Evolutionary conservation across 2,888 invertebrate species (phyloP), one percentile per base, ranked within the genome.

Genomic region (Camptogramma bilineatum): DNA sequence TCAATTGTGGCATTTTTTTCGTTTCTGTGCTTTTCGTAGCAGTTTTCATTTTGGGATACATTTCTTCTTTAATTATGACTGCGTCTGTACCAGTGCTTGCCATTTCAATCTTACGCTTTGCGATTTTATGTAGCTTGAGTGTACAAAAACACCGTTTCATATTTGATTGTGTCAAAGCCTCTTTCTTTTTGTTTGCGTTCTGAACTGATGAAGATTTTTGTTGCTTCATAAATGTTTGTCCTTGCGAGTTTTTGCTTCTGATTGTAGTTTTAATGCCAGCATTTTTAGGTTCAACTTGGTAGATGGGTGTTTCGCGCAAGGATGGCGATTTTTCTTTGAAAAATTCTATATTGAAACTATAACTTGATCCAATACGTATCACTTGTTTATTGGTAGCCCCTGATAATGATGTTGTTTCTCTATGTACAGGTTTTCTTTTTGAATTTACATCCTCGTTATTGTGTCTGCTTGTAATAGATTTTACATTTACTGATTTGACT

Each of bases 401-500:
- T 16, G 55, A n/a, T 4, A 19, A 44, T 34, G 42, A 51, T 62
- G 31, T 51, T 2, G 28, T 53, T 42, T 53, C 39, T 48, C 39
- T 34, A 16, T 48, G 48, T 19, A 24, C 18, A 8, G 18, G 48
- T 19, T 10, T 28, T 1, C 18, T 50, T 62, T 46, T 46, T 34
- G 18, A 17, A 2, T 7, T 10, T 19, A 18, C 64, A 52, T 48
- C 69, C 57, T 2, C 13, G 46, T 62, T 72, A 53, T 72, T 70
- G 13, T 68, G 55, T 16, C 60, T 57, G 44, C 61, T 52, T 21
- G 66, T 64, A 62, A 66, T 51, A n/a, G 77, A 81, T 64, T 80
- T 74, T 5, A 75, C 72, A 39, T 71, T 73, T 63, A 80, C 80
- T 21, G 70, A 58, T 76, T 67, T 78, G 28, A 68, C 53, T 8